These are phyloP conservation scores for Pachyuromys duprasi DNA, from an alignment of 2,797 vertebrate genomes.

Conservation along the genomic window DNA sequence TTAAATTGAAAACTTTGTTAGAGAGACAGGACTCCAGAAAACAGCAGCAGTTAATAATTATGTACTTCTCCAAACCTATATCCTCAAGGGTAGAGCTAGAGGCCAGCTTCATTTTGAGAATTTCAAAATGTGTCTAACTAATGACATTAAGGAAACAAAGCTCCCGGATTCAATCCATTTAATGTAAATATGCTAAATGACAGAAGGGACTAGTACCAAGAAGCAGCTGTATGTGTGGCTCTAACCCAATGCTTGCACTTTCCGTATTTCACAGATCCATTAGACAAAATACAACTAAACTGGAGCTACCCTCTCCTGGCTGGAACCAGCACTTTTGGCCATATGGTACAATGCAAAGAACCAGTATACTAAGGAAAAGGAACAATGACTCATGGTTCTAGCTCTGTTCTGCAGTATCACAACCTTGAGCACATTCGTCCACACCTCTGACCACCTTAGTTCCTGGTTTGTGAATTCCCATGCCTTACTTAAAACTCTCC, in stretches of 20 bases:
- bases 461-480: constrained; percentile 23
- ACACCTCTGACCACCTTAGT: not conserved
- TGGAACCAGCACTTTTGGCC: not conserved
- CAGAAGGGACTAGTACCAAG: not conserved
- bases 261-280: not conserved
- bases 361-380: not conserved
- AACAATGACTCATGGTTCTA: not conserved
- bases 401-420: constrained; percentile 8
- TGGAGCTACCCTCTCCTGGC: not conserved
- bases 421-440: not conserved
- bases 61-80: not conserved
- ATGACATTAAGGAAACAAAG: constrained; percentile 60
- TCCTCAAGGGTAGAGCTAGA: constrained; percentile 1
- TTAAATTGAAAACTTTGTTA: constrained; percentile 8
- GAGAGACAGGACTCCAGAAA: constrained; percentile 32
- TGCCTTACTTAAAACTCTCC: not conserved
- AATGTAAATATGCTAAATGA: not conserved
- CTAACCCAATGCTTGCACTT: constrained; percentile 14
- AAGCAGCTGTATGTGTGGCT: not conserved
- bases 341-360: not conserved
- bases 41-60: not conserved
- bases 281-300: constrained; percentile 28
- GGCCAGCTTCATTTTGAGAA: constrained; percentile 24
- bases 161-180: constrained; percentile 4
- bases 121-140: constrained; percentile 31